These are phyloP conservation scores for Cyclopterus lumpus DNA, from an alignment of 2,797 vertebrate genomes.

Conservation along the genomic window DNA sequence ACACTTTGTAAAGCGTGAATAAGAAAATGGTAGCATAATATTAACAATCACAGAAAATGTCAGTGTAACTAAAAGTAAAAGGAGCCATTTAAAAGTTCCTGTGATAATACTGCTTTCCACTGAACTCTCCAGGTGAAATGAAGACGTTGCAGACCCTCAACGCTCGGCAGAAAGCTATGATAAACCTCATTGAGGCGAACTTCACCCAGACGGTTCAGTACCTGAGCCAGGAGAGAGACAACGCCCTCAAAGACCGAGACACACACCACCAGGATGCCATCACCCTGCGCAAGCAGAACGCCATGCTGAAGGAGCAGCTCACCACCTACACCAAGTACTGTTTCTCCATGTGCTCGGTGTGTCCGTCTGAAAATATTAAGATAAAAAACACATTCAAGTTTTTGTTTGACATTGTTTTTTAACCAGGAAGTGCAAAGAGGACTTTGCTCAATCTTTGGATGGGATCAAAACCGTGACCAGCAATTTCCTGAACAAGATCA, in stretches of 20 bases:
- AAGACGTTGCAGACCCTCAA: constrained; percentile 61
- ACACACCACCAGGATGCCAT: constrained; percentile 45
- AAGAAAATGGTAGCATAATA: not conserved
- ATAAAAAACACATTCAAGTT: not conserved
- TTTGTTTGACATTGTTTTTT: not conserved
- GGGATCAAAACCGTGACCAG: constrained; percentile 74
- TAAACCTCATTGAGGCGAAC: constrained; percentile 73
- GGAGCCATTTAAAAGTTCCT: not conserved
- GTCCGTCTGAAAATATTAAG: not conserved
- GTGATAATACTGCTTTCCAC: not conserved
- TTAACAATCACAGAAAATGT: not conserved
- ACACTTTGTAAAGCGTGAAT: not conserved
- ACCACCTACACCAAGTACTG: constrained; percentile 68
- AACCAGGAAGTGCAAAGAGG: constrained; percentile 80
- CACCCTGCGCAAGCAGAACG: constrained; percentile 63
- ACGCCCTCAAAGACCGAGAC: constrained; percentile 50
- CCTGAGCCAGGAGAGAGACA: constrained; percentile 66
- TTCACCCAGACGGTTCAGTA: constrained; percentile 74
- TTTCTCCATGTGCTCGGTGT: not conserved
- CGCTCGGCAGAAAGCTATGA: constrained; percentile 70
- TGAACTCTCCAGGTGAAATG: constrained; percentile 60
- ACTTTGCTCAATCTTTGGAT: constrained; percentile 72
- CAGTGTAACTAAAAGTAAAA: not conserved
- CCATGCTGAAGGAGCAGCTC: constrained; percentile 70
- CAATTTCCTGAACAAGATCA: constrained; percentile 73